Conservation (phyloP, 2,797 vertebrate genomes). For the Sarcoramphus papa region DNA sequence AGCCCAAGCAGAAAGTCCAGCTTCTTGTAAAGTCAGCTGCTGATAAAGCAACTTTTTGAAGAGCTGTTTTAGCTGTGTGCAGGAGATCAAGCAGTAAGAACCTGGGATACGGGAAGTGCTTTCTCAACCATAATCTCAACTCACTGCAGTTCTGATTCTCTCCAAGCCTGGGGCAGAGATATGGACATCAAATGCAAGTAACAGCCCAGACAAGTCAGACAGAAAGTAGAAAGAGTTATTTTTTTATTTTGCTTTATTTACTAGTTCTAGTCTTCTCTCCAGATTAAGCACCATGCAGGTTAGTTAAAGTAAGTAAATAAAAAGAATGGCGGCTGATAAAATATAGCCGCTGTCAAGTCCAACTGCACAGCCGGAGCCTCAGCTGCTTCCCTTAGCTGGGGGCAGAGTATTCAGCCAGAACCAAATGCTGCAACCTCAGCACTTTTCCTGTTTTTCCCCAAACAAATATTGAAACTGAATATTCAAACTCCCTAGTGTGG, state of each 20-base stretch:
- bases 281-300: background rate
- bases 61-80: background rate
- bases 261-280: background rate
- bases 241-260: background rate
- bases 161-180: background rate
- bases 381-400: background rate
- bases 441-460: background rate
- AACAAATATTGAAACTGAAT: slow-evolving; percentile 14
- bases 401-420: background rate
- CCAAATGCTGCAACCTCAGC: background rate
- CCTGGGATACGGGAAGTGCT: background rate
- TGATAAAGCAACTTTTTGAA: background rate
- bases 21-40: background rate
- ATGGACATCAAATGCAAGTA: background rate
- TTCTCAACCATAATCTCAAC: background rate
- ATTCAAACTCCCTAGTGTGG: background rate
- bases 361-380: background rate
- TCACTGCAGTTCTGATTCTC: background rate
- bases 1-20: background rate
- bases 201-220: background rate
- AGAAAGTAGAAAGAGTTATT: background rate
- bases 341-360: background rate
- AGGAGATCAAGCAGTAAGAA: background rate
- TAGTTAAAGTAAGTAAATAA: background rate
- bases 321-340: background rate